Base-by-base conservation (phyloP, 2,113 vertebrate species). In the Pangasianodon hypophthalmus region DNA sequence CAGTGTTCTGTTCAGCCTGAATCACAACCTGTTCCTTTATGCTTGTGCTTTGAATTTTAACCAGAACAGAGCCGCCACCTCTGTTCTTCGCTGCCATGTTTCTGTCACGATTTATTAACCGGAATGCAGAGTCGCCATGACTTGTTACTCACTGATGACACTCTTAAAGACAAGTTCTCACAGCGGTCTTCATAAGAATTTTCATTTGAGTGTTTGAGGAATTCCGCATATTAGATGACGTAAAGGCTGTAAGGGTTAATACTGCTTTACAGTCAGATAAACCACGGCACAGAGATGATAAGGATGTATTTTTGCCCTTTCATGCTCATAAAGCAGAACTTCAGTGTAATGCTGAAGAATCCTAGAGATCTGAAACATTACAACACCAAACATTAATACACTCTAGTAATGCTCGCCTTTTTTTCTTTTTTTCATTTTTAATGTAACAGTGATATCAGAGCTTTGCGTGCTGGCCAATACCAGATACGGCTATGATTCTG, bases 41-140 rank as follows among this genome's bases (percentile, higher is more conserved):
- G 19, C 48, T 73, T 88, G 88, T 90, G 91, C 62, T 24, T 67
- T 82, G 91, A 88, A 84, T 92, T 88, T 89, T 82, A 91, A 91
- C 81, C 21, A 60, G 69, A 87, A n/a, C 62, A 48, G 60, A 32
- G 62, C 86, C 29, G 19, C 48, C 86, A 41, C 71, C 41, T 50
- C 67, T 89, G 87, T 80, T 83, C 62, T 62, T 81, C 56, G 2
- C 56, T 44, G 48, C 32, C 87, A 64, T 85, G 50, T 81, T 90
- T 48, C 87, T 89, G 58, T 89, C 84, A 89, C 87, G 58, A 87
- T 60, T 88, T 87, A 90, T 90, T 90, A 64, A 82, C 60, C 3
- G 26, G 37, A 64, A 41, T 0, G 21, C 71, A 75, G n/a, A 21
- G 50, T 32, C 37, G n/a, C 87, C 41, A 26, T 54, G 32, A 44